phyloP scores from a whole-genome alignment of 35 echinoderm and acorn worm genomes.

The Acanthaster planci region DNA sequence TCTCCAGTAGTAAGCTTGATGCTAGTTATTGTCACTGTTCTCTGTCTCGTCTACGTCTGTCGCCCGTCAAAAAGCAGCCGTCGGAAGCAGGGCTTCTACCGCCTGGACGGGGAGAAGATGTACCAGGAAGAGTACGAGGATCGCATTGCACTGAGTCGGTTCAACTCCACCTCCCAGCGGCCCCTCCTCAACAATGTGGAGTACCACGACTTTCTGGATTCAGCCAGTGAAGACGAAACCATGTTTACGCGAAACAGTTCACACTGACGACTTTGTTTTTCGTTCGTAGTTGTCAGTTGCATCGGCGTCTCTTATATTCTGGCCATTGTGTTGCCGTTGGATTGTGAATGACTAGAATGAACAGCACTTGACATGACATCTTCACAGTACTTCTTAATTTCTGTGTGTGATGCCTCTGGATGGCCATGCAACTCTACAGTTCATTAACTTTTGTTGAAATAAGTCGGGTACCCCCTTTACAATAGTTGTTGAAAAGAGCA shows the following conservation, averaged over 20 bases:
- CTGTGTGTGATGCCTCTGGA: too few relatives aligned
- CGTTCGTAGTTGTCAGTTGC: too few relatives aligned
- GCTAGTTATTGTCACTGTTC: constrained; percentile 50
- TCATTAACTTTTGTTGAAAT: too few relatives aligned
- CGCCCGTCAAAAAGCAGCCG: constrained; percentile 5
- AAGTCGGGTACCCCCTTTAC: too few relatives aligned
- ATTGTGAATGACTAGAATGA: too few relatives aligned
- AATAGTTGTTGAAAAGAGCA: too few relatives aligned
- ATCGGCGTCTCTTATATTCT: too few relatives aligned
- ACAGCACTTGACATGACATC: too few relatives aligned
- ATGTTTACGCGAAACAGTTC: constrained; percentile 42
- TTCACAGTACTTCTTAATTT: too few relatives aligned
- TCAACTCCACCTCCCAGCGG: constrained; percentile 44
- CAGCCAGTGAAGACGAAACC: constrained; percentile 57
- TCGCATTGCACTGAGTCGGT: constrained; percentile 63
- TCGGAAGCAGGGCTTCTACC: constrained; percentile 87
- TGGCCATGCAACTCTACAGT: too few relatives aligned
- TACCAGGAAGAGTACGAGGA: constrained; percentile 88
- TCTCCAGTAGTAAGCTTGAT: constrained; percentile 59
- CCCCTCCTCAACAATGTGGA: constrained; percentile 61
- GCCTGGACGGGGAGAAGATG: constrained; percentile 75
- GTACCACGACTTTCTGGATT: constrained; percentile 77
- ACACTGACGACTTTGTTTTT: background rate
- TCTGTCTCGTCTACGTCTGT: constrained; percentile 61
- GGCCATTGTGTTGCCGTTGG: too few relatives aligned